Conservation (phyloP, 1,140 invertebrate species). For the Eulimnadia texana region DNA sequence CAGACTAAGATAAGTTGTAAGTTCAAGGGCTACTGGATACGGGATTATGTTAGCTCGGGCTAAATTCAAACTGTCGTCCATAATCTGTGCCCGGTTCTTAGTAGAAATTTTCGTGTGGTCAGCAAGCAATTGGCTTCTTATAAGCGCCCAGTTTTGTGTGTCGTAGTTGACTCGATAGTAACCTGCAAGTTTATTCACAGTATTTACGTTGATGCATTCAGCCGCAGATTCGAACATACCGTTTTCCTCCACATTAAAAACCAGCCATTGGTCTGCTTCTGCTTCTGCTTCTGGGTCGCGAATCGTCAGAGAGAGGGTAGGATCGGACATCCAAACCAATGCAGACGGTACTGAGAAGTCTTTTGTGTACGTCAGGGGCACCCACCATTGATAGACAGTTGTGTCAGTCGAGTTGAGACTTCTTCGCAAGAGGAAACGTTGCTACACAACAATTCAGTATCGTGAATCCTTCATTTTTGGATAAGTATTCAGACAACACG, state of each 20-base stretch:
- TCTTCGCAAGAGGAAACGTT: conserved; percentile 9
- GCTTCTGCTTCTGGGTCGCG: conserved; percentile 17
- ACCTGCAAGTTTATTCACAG: conserved; percentile 20
- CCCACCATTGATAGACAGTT: conserved; percentile 15
- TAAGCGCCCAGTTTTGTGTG: conserved; percentile 31
- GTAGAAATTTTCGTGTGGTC: conserved; percentile 28
- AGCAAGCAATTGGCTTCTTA: conserved; percentile 27
- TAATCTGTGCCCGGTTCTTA: conserved; percentile 40
- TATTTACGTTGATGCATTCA: background rate
- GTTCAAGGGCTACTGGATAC: conserved; percentile 36
- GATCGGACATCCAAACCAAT: background rate
- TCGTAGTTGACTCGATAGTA: conserved; percentile 44
- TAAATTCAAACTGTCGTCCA: conserved; percentile 44
- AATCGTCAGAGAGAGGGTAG: conserved; percentile 24
- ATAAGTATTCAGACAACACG: too few relatives aligned
- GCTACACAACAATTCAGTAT: too few relatives aligned
- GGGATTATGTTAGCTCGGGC: conserved; percentile 28
- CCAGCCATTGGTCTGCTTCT: conserved; percentile 23
- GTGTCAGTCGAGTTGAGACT: conserved; percentile 13
- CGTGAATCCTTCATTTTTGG: too few relatives aligned
- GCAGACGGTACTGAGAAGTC: conserved; percentile 3
- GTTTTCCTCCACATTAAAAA: conserved; percentile 14
- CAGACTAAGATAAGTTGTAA: conserved; percentile 40
- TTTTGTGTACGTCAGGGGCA: conserved; percentile 16
- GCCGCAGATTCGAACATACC: background rate